Evolutionary conservation across 2,888 invertebrate species (phyloP).

Genomic region (Oegoconia quadripuncta): DNA sequence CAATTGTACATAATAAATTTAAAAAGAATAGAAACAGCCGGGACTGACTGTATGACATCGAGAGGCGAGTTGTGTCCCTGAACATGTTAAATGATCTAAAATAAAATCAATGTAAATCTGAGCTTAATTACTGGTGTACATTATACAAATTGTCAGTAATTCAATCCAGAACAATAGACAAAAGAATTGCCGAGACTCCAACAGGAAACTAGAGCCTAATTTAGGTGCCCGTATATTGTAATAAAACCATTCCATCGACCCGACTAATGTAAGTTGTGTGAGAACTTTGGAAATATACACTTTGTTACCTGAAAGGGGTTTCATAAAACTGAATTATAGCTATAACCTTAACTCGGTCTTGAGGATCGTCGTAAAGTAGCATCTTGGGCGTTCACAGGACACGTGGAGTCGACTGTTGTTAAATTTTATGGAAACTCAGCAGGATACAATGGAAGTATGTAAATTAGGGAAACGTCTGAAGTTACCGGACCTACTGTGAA

Average conservation of each 20-base stretch:
- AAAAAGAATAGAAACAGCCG: too few relatives aligned
- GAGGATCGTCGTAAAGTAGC: slow-evolving; percentile 71
- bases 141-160: not conserved
- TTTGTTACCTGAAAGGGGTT: slow-evolving; percentile 74
- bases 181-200: slow-evolving; percentile 33
- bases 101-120: slow-evolving; percentile 10
- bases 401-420: slow-evolving; percentile 64
- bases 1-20: too few relatives aligned
- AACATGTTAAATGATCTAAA: too few relatives aligned
- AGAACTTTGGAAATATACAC: slow-evolving; percentile 64
- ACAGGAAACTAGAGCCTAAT: slow-evolving; percentile 25
- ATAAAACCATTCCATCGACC: slow-evolving; percentile 26
- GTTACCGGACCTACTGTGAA: slow-evolving; percentile 32
- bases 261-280: slow-evolving; percentile 51
- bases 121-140: too few relatives aligned
- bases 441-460: slow-evolving; percentile 68
- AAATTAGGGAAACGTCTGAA: slow-evolving; percentile 53
- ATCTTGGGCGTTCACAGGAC: slow-evolving; percentile 66
- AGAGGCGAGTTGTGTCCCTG: too few relatives aligned
- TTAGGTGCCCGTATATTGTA: slow-evolving; percentile 17
- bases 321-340: slow-evolving; percentile 76
- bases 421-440: slow-evolving; percentile 70
- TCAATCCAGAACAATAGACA: slow-evolving; percentile 34
- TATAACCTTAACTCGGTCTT: slow-evolving; percentile 71
- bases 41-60: too few relatives aligned